Evolutionary conservation across 2,797 vertebrate species (phyloP), one percentile per base, ranked within the genome.

Genomic region (Diceros bicornis): DNA sequence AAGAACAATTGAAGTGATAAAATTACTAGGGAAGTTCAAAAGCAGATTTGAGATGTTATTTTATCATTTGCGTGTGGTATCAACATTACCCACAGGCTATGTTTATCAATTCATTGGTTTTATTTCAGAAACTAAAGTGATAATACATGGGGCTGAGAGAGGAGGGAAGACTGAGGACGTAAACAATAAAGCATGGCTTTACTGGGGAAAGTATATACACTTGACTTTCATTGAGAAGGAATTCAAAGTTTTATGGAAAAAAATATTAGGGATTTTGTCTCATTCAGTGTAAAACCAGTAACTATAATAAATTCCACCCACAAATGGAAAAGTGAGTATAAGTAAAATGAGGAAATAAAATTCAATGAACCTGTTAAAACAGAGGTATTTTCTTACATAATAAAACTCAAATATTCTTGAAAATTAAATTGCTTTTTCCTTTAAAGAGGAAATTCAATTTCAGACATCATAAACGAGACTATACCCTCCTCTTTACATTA

Each of bases 271-370:
- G 21, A 37, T 68, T 84, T 34, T 77, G 7, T 89, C 23, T 93
- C 3, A 23, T 21, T 84, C 6, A 91, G 1, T 79, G 23, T 50
- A 74, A 71, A 90, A 89, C 9, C 86, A 81, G 8, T 55, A 75
- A 93, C n/a, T 74, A 4, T 7, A 96, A 72, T 16, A 79, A 69
- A 94, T 10, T 61, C 2, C 8, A 74, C 29, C 16, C 25, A 52
- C 64, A 93, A 88, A 91, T 17, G 9, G 34, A 94, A 89, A 81
- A 41, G 21, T 77, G 69, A 74, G 10, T 44, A 82, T 29, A 87
- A 89, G 4, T 92, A 96, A 93, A 97, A 9, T 10, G 12, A 77
- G 57, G 50, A 94, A 64, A 92, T 44, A 96, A 95, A 97, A 71
- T 4, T 74, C 29, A 85, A 1, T 47, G 13, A 91, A 83, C 1